Conservation (phyloP, 2,113 vertebrate species). For the Climacteris rufus region DNA sequence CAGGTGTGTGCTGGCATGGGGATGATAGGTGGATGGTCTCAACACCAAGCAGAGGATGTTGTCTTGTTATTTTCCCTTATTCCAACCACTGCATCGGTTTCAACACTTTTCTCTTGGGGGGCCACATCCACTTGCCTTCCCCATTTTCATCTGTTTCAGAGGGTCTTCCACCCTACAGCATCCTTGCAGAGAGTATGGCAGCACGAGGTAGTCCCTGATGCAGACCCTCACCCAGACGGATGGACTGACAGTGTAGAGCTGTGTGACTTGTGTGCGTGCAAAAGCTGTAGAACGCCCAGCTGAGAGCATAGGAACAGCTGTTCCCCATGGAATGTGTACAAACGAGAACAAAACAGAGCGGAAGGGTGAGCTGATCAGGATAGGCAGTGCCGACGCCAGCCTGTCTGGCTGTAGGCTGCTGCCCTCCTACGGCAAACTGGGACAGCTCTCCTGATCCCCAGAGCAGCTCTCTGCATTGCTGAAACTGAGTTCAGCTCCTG, state of each 20-base stretch:
- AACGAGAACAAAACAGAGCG: not conserved
- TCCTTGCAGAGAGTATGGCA: not conserved
- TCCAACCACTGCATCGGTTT: not conserved
- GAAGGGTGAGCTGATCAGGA: not conserved
- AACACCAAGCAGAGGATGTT: not conserved
- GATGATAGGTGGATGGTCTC: not conserved
- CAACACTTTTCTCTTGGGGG: fast-evolving
- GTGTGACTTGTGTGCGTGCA: not conserved
- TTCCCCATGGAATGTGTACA: not conserved
- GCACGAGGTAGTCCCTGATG: not conserved
- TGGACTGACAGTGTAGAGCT: not conserved
- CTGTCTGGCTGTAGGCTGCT: not conserved
- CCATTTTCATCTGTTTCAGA: not conserved
- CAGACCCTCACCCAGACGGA: not conserved
- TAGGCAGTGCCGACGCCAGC: fast-evolving
- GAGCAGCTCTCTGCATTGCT: not conserved
- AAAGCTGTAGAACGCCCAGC: not conserved
- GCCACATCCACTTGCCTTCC: not conserved
- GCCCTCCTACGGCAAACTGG: not conserved
- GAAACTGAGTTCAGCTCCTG: not conserved
- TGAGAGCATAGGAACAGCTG: not conserved
- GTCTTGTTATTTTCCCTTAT: not conserved
- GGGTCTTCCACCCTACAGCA: not conserved
- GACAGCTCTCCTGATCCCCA: not conserved
- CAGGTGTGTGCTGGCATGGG: not conserved